A percentile compares a stretch with the other conserved stretches of the same genome.
phyloP scores from a whole-genome alignment of 2,888 invertebrate species.

The Thecophora atra region DNA sequence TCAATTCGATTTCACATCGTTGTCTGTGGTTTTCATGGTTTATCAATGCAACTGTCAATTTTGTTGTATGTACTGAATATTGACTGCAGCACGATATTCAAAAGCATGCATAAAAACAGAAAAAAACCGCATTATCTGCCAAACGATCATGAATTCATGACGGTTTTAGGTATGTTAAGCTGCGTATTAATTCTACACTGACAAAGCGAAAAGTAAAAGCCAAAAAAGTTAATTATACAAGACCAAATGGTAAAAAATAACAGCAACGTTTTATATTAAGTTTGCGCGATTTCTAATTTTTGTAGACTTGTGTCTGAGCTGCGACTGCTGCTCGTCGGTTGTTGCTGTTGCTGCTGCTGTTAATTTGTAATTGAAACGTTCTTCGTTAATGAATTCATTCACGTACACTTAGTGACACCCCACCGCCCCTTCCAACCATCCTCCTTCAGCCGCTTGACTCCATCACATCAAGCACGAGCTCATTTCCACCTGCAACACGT shows the following conservation, averaged over 20 bases:
- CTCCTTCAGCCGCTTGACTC: not conserved
- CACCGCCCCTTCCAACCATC: not conserved
- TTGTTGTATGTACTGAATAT: too few relatives aligned
- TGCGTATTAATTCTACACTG: not conserved
- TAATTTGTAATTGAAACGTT: conserved; percentile 20
- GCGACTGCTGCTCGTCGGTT: not conserved
- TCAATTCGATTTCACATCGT: conserved; percentile 41
- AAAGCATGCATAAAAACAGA: too few relatives aligned
- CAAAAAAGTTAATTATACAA: not conserved
- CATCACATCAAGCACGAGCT: too few relatives aligned
- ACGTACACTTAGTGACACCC: conserved; percentile 38
- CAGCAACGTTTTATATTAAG: conserved; percentile 5
- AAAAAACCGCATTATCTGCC: not conserved
- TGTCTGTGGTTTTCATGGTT: not conserved
- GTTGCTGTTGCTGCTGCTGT: not conserved
- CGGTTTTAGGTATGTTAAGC: not conserved
- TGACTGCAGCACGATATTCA: too few relatives aligned
- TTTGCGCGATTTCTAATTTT: conserved; percentile 35
- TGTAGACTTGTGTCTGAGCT: not conserved
- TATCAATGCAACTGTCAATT: not conserved
- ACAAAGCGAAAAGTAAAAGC: not conserved
- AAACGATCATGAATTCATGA: not conserved
- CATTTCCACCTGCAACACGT: not conserved
- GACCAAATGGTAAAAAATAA: not conserved
- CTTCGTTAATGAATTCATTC: conserved; percentile 45